These are phyloP conservation scores for Philotrypesis tridentata DNA, from an alignment of 1,140 invertebrate genomes.

Conservation along the genomic window DNA sequence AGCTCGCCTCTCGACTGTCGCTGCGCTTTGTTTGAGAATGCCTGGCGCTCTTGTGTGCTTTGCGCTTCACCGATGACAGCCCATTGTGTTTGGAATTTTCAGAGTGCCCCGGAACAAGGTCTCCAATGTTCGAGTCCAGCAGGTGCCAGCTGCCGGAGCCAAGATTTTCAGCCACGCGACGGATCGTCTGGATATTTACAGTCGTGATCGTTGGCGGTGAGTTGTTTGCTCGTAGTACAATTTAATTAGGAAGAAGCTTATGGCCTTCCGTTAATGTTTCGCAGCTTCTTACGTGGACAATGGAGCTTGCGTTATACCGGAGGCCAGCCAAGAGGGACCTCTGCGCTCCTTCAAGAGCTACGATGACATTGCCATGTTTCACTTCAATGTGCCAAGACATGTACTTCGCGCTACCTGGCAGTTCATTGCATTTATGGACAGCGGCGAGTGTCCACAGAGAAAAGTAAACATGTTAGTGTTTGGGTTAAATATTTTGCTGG, in stretches of 20 bases:
- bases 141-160: neutral
- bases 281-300: slow-evolving; percentile 13
- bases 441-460: slow-evolving; percentile 67
- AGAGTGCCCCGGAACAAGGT: neutral
- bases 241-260: neutral
- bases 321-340: slow-evolving; percentile 74
- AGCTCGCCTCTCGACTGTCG: no score
- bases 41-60: neutral
- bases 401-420: slow-evolving; percentile 74
- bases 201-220: slow-evolving; percentile 19
- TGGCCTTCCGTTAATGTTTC: neutral
- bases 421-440: slow-evolving; percentile 75
- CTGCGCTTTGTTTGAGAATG: neutral
- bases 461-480: slow-evolving; percentile 73
- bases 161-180: neutral
- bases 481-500: neutral
- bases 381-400: slow-evolving; percentile 74
- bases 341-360: slow-evolving; percentile 73
- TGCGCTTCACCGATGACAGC: neutral
- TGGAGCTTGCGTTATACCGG: slow-evolving; percentile 60
- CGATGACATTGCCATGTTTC: slow-evolving; percentile 74
- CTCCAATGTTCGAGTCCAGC: slow-evolving; percentile 1
- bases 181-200: neutral
- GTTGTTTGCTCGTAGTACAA: neutral
- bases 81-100: neutral